phyloP scores from a whole-genome alignment of 2,888 invertebrate genomes.

The Tetragonisca angustula region DNA sequence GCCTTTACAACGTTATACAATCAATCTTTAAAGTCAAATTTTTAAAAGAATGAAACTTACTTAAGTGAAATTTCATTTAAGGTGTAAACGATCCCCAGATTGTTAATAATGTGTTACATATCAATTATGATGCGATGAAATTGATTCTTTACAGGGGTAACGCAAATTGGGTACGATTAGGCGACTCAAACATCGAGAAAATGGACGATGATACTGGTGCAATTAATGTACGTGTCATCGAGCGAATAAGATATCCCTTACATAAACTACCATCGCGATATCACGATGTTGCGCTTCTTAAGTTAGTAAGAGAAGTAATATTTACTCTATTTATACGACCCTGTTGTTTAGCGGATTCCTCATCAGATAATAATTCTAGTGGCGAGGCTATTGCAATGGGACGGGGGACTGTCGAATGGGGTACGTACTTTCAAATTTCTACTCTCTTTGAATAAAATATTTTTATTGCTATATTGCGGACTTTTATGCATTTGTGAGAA shows the following conservation, averaged over 20 bases:
- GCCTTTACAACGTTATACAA: no score
- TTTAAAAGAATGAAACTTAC: no score
- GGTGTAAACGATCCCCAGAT: no score
- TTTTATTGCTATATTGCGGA: no score
- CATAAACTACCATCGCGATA: slow-evolving; percentile 83
- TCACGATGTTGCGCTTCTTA: slow-evolving; percentile 85
- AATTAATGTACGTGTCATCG: slow-evolving; percentile 78
- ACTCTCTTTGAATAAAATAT: no score
- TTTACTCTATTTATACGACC: slow-evolving; percentile 83
- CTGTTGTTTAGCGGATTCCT: slow-evolving; percentile 82
- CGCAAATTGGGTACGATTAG: slow-evolving; percentile 84
- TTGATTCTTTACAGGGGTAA: slow-evolving; percentile 78
- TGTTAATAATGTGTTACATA: no score
- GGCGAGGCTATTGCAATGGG: slow-evolving; percentile 83
- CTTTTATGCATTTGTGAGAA: no score
- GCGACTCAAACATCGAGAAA: slow-evolving; percentile 83
- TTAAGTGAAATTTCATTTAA: no score
- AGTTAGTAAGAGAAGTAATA: slow-evolving; percentile 79
- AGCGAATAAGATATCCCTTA: slow-evolving; percentile 82
- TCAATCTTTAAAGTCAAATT: no score
- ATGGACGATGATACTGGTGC: slow-evolving; percentile 79
- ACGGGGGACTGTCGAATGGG: slow-evolving; percentile 84
- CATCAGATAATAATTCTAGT: slow-evolving; percentile 46
- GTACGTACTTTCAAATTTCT: slow-evolving; percentile 36
- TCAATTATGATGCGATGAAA: not conserved